phyloP scores from a whole-genome alignment of 2,113 vertebrate genomes.

The Sorex araneus region DNA sequence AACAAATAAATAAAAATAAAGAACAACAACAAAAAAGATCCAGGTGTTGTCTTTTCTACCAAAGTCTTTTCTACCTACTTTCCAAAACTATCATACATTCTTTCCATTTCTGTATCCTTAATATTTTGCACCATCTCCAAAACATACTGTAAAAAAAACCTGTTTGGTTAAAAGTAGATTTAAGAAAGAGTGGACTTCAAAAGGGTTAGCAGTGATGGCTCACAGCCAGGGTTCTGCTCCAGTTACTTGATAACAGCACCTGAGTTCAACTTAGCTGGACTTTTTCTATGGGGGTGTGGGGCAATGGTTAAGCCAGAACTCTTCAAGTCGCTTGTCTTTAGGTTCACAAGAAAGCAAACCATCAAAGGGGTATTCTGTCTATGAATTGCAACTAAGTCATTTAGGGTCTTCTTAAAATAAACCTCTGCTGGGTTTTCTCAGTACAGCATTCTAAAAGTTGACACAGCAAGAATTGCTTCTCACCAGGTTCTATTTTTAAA shows the following conservation, averaged over 20 bases:
- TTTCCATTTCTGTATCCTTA: conserved; percentile 66
- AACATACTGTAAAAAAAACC: conserved; percentile 57
- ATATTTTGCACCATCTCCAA: conserved; percentile 69
- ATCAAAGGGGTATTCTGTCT: conserved; percentile 74
- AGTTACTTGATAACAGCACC: conserved; percentile 61
- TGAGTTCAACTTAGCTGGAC: conserved; percentile 32
- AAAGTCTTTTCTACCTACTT: conserved; percentile 64
- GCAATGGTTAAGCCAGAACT: conserved; percentile 23
- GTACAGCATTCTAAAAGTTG: conserved; percentile 75
- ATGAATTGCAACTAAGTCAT: conserved; percentile 67
- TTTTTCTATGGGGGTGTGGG: conserved; percentile 33
- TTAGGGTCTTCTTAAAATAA: conserved; percentile 80
- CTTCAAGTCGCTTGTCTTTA: conserved; percentile 60
- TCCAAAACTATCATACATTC: conserved; percentile 64
- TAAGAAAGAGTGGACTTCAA: conserved; percentile 27
- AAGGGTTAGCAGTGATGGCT: conserved; percentile 34
- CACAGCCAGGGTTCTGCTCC: conserved; percentile 24
- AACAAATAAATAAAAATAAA: too few species aligned
- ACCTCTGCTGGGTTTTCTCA: conserved; percentile 69
- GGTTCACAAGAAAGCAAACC: conserved; percentile 31
- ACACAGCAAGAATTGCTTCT: conserved; percentile 77
- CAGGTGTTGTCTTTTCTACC: conserved; percentile 61
- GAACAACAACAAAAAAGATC: conserved; percentile 41
- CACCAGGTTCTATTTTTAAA: conserved; percentile 78
- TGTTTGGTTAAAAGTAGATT: conserved; percentile 74